These are phyloP conservation scores for Nycticryphes semicollaris DNA, from an alignment of 2,113 vertebrate genomes.

Conservation along the genomic window DNA sequence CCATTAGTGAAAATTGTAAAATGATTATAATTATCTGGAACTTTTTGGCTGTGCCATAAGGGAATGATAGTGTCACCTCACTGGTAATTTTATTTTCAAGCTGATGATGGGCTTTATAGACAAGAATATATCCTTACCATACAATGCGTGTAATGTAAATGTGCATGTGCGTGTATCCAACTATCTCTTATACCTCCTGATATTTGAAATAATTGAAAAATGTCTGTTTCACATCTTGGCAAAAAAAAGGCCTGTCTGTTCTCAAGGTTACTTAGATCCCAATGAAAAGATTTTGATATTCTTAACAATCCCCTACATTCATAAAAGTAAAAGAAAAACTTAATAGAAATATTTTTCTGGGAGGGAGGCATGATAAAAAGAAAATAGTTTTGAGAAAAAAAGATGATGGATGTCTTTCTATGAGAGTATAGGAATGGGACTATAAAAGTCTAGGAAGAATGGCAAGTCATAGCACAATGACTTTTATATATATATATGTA, in stretches of 20 bases:
- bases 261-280: neutral
- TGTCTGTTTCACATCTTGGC: neutral
- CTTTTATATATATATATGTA: too few species aligned
- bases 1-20: neutral
- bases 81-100: slow-evolving; percentile 34
- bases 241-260: neutral
- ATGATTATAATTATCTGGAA: slow-evolving; percentile 30
- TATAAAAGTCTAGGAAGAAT: neutral
- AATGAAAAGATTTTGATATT: neutral
- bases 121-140: neutral
- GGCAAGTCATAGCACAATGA: neutral
- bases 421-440: neutral
- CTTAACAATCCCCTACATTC: neutral
- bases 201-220: slow-evolving; percentile 1
- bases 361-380: neutral
- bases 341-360: neutral
- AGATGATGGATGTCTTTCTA: neutral
- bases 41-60: neutral
- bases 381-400: neutral
- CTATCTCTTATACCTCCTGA: neutral
- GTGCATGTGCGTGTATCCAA: neutral
- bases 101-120: neutral
- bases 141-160: neutral
- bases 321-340: neutral
- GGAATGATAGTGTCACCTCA: neutral